Conservation (phyloP, 2,113 vertebrate genomes). For the Pterophyllum scalare region DNA sequence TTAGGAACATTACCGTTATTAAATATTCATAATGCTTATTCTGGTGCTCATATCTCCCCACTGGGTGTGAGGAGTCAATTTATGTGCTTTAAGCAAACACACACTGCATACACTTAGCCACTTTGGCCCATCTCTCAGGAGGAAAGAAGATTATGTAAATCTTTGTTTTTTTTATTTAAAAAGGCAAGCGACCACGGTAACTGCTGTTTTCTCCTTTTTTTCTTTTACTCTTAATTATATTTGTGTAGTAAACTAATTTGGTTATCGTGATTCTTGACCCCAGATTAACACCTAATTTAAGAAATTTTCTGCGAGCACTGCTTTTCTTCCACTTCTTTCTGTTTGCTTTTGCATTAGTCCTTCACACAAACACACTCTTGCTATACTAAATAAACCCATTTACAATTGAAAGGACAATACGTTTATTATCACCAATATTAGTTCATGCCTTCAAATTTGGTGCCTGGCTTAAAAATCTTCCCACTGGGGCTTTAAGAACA, state of each 20-base stretch:
- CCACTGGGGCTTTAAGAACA: background rate
- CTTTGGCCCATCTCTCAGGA: slow-evolving; percentile 15
- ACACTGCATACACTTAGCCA: background rate
- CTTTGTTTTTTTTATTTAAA: background rate
- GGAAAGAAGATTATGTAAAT: slow-evolving; percentile 39
- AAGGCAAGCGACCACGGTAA: background rate
- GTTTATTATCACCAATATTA: background rate
- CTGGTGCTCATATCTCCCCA: slow-evolving; percentile 16
- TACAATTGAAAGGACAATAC: background rate
- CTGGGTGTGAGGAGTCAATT: slow-evolving; percentile 15
- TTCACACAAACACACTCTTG: background rate
- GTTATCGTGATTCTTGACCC: slow-evolving; percentile 5
- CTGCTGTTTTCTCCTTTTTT: background rate
- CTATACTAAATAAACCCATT: background rate
- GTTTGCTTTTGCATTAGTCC: background rate
- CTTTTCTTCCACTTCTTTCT: background rate
- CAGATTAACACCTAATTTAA: background rate
- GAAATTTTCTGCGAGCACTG: background rate
- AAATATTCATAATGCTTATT: slow-evolving; percentile 54
- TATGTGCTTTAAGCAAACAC: slow-evolving; percentile 35
- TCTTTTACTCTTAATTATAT: background rate
- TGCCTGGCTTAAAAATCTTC: background rate
- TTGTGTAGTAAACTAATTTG: slow-evolving; percentile 6
- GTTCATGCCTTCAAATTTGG: background rate
- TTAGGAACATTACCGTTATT: slow-evolving; percentile 32